A percentile compares a stretch with the other conserved stretches of the same genome.
Evolutionary conservation across 1,140 invertebrate genomes (phyloP).

Genomic region (Venustaconcha ellipsiformis): DNA sequence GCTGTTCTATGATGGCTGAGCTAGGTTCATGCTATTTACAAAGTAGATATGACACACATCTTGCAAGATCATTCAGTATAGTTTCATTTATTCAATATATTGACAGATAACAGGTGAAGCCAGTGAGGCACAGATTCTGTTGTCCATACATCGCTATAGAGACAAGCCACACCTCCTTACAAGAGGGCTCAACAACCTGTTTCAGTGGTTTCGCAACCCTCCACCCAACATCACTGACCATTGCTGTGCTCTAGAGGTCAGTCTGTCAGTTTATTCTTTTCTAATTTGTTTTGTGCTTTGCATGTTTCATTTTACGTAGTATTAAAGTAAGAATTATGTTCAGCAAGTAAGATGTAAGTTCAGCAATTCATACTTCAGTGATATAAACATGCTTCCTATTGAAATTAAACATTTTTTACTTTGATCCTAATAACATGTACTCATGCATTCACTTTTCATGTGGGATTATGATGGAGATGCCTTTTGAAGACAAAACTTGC

Average conservation of each 20-base stretch:
- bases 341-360: too few species aligned
- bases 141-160: constrained; percentile 81
- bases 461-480: too few species aligned
- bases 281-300: background rate
- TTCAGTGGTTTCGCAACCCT: constrained; percentile 79
- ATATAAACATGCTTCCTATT: too few species aligned
- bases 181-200: constrained; percentile 91
- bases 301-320: background rate
- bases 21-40: background rate
- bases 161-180: constrained; percentile 84
- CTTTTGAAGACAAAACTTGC: too few species aligned
- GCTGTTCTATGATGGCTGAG: background rate
- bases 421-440: too few species aligned
- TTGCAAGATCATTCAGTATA: too few species aligned
- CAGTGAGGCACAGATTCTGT: constrained; percentile 90
- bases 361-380: too few species aligned
- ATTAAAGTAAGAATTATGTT: background rate
- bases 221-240: constrained; percentile 31
- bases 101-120: constrained; percentile 88
- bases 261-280: background rate
- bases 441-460: too few species aligned
- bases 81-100: too few species aligned
- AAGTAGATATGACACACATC: too few species aligned
- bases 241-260: constrained; percentile 52
- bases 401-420: too few species aligned